Evolutionary conservation across 2,888 invertebrate species (phyloP).

Genomic region (Salticus scenicus): DNA sequence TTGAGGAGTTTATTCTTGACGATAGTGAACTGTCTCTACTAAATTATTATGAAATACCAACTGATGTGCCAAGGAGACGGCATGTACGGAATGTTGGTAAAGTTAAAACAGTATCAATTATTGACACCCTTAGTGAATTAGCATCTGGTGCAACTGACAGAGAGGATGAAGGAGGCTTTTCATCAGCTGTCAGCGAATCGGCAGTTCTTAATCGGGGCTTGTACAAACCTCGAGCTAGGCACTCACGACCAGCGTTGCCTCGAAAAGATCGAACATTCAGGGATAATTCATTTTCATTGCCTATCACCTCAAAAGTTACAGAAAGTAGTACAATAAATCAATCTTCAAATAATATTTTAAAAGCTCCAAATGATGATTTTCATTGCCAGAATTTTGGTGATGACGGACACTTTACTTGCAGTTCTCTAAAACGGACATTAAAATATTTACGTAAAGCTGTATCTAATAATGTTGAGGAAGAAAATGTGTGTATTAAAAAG

Average conservation of each 20-base stretch:
- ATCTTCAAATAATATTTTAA: constrained; percentile 21
- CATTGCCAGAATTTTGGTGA: constrained; percentile 33
- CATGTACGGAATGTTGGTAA: constrained; percentile 60
- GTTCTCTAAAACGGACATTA: constrained; percentile 64
- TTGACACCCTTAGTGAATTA: constrained; percentile 74
- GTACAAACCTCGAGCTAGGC: constrained; percentile 52
- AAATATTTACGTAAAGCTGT: constrained; percentile 66
- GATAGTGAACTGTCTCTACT: constrained; percentile 62
- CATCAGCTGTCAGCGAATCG: constrained; percentile 65
- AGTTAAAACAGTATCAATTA: constrained; percentile 74
- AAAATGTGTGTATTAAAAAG: constrained; percentile 36
- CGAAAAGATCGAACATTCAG: constrained; percentile 25
- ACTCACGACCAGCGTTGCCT: constrained; percentile 27
- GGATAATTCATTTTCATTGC: background rate
- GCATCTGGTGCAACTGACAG: constrained; percentile 72
- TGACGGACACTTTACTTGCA: constrained; percentile 53
- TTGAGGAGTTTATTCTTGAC: constrained; percentile 66
- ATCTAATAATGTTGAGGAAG: constrained; percentile 48
- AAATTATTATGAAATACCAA: constrained; percentile 67
- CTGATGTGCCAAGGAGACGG: constrained; percentile 50
- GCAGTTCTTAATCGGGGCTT: constrained; percentile 47
- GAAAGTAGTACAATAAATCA: constrained; percentile 8
- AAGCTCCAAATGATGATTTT: constrained; percentile 33
- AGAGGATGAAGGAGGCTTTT: constrained; percentile 67
- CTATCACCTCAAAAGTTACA: background rate